These are phyloP conservation scores for Leuciscus idus DNA, from an alignment of 2,113 vertebrate genomes.

Conservation along the genomic window DNA sequence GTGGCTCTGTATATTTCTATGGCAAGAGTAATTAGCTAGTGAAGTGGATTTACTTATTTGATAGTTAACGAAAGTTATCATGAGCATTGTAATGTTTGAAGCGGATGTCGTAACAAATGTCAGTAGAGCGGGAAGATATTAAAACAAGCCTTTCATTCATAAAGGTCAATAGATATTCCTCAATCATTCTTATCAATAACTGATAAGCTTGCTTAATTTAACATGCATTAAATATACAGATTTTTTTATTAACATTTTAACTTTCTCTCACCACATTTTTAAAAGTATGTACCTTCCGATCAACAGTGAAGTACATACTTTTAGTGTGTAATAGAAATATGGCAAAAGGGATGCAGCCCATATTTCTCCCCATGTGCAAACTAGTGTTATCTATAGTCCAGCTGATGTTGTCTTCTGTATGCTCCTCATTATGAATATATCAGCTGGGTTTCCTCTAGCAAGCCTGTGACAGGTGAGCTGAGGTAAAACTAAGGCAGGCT, in stretches of 20 bases:
- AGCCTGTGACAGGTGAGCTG: constrained; percentile 12
- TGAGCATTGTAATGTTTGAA: no score
- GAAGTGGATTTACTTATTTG: no score
- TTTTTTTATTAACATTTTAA: neutral
- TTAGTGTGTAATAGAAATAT: neutral
- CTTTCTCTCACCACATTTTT: neutral
- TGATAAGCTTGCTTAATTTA: neutral
- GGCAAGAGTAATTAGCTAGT: no score
- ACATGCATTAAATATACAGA: neutral
- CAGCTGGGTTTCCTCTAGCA: constrained; percentile 24
- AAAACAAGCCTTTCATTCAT: no score
- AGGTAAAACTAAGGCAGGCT: constrained; percentile 59
- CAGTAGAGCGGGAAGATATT: no score
- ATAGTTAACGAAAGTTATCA: no score
- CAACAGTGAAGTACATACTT: neutral
- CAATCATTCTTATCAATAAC: neutral
- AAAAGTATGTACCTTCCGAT: neutral
- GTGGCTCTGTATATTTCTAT: no score
- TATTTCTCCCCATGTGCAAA: neutral
- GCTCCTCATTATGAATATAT: constrained; percentile 49
- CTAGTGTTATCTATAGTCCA: neutral
- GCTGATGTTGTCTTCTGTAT: constrained; percentile 33
- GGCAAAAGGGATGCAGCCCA: neutral
- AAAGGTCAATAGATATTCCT: no score
- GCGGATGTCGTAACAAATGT: no score